These are phyloP conservation scores for Delichon dasypus DNA, from an alignment of 2,797 vertebrate species.

Conservation along the genomic window DNA sequence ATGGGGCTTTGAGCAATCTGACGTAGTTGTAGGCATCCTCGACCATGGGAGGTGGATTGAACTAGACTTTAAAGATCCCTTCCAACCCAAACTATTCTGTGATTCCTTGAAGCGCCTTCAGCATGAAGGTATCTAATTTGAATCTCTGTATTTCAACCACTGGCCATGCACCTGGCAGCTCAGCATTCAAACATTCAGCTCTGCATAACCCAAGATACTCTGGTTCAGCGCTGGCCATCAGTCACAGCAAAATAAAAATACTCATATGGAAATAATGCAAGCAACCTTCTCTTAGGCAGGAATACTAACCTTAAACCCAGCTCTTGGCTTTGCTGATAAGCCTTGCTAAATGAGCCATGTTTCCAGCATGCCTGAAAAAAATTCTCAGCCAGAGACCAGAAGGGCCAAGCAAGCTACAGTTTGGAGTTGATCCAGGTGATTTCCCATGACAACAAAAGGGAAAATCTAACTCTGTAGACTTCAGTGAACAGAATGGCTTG, in stretches of 20 bases:
- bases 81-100: background rate
- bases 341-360: background rate
- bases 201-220: background rate
- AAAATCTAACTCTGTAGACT: background rate
- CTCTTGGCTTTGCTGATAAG: background rate
- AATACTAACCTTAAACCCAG: background rate
- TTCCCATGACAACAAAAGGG: background rate
- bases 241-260: constrained; percentile 11
- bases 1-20: background rate
- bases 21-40: rapidly evolving
- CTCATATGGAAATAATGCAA: background rate
- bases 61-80: background rate
- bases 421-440: background rate
- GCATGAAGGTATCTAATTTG: background rate
- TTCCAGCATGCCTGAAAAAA: background rate
- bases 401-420: background rate
- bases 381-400: background rate
- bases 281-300: background rate
- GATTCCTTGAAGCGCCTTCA: background rate
- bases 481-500: background rate
- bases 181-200: background rate
- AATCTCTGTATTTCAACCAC: background rate
- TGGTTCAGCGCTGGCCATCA: background rate
- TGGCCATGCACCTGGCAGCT: background rate
- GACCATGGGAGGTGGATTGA: background rate